Evolutionary conservation across 2,797 vertebrate species (phyloP), one percentile per base, ranked within the genome.

Genomic region (Cyclopterus lumpus): DNA sequence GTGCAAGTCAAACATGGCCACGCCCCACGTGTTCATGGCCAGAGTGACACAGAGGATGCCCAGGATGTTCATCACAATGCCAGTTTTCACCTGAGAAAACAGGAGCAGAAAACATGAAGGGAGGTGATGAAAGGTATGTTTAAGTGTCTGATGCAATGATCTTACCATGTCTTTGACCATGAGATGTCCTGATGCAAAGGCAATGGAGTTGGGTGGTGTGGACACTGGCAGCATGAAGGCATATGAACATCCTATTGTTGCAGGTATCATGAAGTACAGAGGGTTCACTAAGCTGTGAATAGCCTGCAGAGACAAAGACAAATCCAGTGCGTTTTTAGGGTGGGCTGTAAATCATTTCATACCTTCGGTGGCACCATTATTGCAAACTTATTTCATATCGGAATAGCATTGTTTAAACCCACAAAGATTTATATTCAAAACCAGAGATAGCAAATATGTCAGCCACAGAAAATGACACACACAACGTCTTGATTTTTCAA

Each of bases 221-320:
- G 98, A 98, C 55, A 99, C 98, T 0, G 98, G 98, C 61, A 99
- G 93, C 98, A 99, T 99, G 92, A 99, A 99, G 6, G 98, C 98
- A 0, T 96, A 99, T 6, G 98, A 99, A 84, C 96, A 97, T 69
- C 96, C 96, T 0, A 97, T 79, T 0, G 97, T 99, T 34, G 96
- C 97, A 0, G 98, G 97, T 53, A 99, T 95, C 98, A 99, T 99
- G 92, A 99, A 94, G 79, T 98, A 99, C 51, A 99, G 93, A 3
- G 98, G 98, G 88, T 99, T 95, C 66, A 99, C 95, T 2, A 92
- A 94, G 66, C 96, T 93, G 62, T 82, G 95, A 63, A 96, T 92
- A n/a, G 98, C 97, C 98, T 99, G 88, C 70, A 91, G 91, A 89
- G 77, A 74, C 58, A 85, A 79, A 87, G 12, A 57, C 1, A 69